Evolutionary conservation across 1,140 invertebrate species (phyloP).

Genomic region (Drosophila arizonae): DNA sequence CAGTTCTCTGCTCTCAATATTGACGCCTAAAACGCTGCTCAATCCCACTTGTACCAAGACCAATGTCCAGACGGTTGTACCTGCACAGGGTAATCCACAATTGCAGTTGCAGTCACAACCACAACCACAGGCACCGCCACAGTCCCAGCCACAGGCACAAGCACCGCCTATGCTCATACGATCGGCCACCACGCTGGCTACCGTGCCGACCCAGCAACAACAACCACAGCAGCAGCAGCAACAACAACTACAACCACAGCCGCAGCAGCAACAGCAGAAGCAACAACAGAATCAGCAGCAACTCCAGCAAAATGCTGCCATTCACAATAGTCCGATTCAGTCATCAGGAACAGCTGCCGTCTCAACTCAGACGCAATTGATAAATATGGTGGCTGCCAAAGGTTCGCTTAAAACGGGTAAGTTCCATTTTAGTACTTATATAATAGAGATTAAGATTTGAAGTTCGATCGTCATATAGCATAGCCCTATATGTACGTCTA

Average conservation of each 20-base stretch:
- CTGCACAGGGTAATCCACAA: background rate
- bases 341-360: constrained; percentile 12
- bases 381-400: constrained; percentile 11
- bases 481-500: background rate
- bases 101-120: too few relatives aligned
- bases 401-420: constrained; percentile 21
- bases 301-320: constrained; percentile 26
- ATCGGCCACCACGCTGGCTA: constrained; percentile 19
- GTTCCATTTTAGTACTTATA: constrained; percentile 4
- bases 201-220: constrained; percentile 5
- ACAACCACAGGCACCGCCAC: background rate
- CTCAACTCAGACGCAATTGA: background rate
- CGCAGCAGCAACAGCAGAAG: too few relatives aligned
- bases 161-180: constrained; percentile 15
- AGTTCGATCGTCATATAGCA: constrained; percentile 1
- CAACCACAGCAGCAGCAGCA: too few relatives aligned
- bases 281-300: too few relatives aligned
- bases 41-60: constrained; percentile 31
- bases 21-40: constrained; percentile 34
- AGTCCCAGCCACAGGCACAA: constrained; percentile 6
- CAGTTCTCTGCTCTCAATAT: constrained; percentile 47
- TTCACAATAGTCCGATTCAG: constrained; percentile 9
- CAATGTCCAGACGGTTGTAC: constrained; percentile 1
- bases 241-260: too few relatives aligned
- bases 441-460: constrained; percentile 1